Percentiles rank a stretch among this genome's conserved stretches.
These are phyloP conservation scores for Isotomurus palustris DNA, from an alignment of 2,888 invertebrate species.

Conservation along the genomic window DNA sequence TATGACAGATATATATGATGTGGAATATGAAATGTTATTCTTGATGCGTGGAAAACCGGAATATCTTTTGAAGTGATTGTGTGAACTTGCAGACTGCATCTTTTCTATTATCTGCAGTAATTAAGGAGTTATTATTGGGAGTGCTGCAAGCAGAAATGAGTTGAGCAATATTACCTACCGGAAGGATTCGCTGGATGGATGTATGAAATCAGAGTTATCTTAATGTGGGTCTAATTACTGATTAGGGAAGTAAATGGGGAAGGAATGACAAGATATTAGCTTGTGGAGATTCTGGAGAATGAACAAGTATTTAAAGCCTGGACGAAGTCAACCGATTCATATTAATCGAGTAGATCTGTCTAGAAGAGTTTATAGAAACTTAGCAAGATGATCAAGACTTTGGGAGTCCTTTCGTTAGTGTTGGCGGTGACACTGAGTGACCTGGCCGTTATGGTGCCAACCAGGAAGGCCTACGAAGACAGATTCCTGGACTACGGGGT, in stretches of 20 bases:
- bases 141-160: no score
- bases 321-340: background rate
- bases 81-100: no score
- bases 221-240: background rate
- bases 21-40: no score
- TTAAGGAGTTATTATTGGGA: no score
- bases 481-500: constrained; percentile 23
- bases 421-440: no score
- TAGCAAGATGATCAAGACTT: background rate
- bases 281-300: no score
- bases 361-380: background rate
- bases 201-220: background rate
- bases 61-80: no score
- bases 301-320: background rate
- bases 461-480: constrained; percentile 4
- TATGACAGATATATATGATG: no score
- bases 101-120: no score
- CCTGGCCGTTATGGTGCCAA: background rate
- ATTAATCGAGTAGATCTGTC: background rate
- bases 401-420: background rate
- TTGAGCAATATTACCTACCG: no score
- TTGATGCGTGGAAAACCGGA: no score
- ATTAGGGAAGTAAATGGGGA: background rate
- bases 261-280: no score
- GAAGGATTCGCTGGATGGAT: background rate